phyloP scores from a whole-genome alignment of 2,113 vertebrate species.

The Apodemus speciosus region DNA sequence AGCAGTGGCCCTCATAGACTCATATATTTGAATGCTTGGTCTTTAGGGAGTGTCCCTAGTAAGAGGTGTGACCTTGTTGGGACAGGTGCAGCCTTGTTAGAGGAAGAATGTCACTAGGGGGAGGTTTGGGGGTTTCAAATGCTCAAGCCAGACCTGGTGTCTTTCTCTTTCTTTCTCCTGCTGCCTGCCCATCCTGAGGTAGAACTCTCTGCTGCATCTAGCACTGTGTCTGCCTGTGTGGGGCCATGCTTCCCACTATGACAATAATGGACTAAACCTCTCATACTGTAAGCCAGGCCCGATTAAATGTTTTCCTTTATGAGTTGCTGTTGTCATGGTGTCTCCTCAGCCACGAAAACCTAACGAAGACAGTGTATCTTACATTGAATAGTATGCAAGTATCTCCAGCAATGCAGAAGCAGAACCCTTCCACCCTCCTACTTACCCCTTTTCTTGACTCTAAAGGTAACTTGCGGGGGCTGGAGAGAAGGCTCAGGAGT shows the following conservation, averaged over 20 bases:
- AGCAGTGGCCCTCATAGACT: not conserved
- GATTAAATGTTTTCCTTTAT: not conserved
- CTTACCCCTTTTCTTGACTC: not conserved
- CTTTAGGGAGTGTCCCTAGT: not conserved
- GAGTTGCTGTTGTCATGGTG: not conserved
- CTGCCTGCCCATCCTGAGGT: not conserved
- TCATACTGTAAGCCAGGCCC: not conserved
- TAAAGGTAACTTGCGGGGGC: not conserved
- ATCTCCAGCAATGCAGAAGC: not conserved
- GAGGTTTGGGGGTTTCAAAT: not conserved
- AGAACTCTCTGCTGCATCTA: not conserved
- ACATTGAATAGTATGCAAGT: not conserved
- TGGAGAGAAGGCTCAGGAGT: not conserved
- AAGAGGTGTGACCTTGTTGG: not conserved
- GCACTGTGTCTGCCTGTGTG: not conserved
- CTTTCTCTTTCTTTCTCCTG: constrained; percentile 6
- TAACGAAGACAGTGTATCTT: not conserved
- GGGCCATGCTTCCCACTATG: not conserved
- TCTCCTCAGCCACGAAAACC: not conserved
- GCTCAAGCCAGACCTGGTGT: not conserved
- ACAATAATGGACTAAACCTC: not conserved
- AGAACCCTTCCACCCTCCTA: too few relatives aligned
- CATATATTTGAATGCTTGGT: not conserved
- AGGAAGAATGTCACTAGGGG: not conserved
- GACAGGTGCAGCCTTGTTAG: not conserved